Evolutionary conservation across 2,888 invertebrate genomes (phyloP).

Genomic region (Ophion ventricosus): DNA sequence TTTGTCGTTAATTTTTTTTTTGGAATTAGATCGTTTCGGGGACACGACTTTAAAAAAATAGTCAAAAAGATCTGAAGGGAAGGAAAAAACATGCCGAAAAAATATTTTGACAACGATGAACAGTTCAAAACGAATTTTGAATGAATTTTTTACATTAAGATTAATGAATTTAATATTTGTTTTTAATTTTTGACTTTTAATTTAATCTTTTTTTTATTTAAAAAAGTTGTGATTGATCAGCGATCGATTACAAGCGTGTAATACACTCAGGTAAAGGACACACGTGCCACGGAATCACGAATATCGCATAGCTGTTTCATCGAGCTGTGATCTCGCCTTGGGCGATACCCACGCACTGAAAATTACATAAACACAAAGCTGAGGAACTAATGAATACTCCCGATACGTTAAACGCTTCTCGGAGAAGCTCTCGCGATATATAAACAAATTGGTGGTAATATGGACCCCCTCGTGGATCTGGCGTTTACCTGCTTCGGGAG

Average conservation of each 20-base stretch:
- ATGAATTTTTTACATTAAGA: too few species aligned
- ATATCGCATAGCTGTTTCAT: conserved; percentile 3
- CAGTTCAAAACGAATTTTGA: too few species aligned
- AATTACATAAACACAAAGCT: conserved; percentile 61
- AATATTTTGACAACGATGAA: too few species aligned
- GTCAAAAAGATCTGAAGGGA: too few species aligned
- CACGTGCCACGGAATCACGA: conserved; percentile 14
- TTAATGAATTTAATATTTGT: not conserved
- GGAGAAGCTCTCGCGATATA: conserved; percentile 20
- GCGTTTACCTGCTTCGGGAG: not conserved
- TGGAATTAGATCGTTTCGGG: too few species aligned
- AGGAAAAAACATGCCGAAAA: too few species aligned
- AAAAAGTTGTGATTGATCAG: conserved; percentile 28
- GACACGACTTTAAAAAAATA: too few species aligned
- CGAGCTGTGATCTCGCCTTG: conserved; percentile 48
- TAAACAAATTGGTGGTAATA: not conserved
- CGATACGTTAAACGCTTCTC: conserved; percentile 24
- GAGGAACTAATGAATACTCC: conserved; percentile 53
- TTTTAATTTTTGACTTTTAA: not conserved
- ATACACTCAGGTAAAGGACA: conserved; percentile 9
- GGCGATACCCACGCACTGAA: conserved; percentile 56
- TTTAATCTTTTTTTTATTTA: not conserved
- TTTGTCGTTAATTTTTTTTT: too few species aligned
- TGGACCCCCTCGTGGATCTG: not conserved
- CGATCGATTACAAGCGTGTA: conserved; percentile 2